These are phyloP conservation scores for Oasisia sp. DNA, from an alignment of 2,888 invertebrate species.

Conservation along the genomic window DNA sequence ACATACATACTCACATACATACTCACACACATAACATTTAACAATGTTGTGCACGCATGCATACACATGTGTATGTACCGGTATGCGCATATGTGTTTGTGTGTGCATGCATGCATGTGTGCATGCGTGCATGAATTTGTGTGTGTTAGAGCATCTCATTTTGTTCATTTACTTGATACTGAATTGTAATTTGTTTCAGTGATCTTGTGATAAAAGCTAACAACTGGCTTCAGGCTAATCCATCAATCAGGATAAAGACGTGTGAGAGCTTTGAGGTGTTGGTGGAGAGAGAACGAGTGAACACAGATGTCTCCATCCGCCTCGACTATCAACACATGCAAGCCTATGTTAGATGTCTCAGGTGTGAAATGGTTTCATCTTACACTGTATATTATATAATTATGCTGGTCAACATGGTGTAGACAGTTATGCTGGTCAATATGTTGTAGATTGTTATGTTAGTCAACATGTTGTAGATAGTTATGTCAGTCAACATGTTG, in stretches of 20 bases:
- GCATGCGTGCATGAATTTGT: background rate
- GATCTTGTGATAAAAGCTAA: background rate
- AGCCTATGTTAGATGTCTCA: background rate
- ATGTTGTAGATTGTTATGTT: no score
- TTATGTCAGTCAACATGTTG: no score
- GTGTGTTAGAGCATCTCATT: background rate
- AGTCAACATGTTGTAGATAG: no score
- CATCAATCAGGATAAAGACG: background rate
- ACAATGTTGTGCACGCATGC: no score
- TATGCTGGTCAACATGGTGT: background rate
- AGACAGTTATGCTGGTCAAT: background rate
- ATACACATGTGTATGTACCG: no score
- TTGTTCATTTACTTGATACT: background rate
- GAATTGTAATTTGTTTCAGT: background rate
- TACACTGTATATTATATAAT: background rate
- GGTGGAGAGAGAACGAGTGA: background rate
- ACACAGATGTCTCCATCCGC: background rate
- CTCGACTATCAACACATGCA: background rate
- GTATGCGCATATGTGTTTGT: background rate
- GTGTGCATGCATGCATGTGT: background rate
- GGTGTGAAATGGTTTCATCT: background rate
- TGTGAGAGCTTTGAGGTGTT: background rate
- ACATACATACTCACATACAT: no score
- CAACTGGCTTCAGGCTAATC: background rate
- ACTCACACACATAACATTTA: no score